Percentiles rank a stretch among this genome's conserved stretches.
phyloP scores from a whole-genome alignment of 1,140 invertebrate species.

The Drosophila truncata region DNA sequence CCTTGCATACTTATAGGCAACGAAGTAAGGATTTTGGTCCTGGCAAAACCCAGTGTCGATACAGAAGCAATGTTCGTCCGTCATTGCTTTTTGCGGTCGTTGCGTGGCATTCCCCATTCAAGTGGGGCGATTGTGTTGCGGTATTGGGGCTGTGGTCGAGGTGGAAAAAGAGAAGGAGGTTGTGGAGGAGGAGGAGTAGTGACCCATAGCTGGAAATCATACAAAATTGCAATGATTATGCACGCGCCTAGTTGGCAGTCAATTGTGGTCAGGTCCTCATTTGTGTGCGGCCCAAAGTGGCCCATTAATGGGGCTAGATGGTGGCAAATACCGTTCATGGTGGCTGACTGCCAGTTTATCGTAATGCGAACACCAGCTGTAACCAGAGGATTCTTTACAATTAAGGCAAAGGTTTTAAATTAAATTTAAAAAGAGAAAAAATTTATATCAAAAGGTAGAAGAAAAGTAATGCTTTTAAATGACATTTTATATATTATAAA shows the following conservation, averaged over 20 bases:
- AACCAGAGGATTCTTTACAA: background rate
- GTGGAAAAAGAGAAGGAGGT: background rate
- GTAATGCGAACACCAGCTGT: constrained; percentile 25
- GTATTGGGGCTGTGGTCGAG: background rate
- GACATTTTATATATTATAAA: too few relatives aligned
- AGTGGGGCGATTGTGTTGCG: constrained; percentile 31
- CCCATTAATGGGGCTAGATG: constrained; percentile 52
- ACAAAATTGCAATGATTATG: constrained; percentile 78
- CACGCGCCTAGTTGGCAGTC: constrained; percentile 74
- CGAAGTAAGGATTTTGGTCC: constrained; percentile 21
- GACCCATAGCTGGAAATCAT: constrained; percentile 56
- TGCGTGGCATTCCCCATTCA: constrained; percentile 57
- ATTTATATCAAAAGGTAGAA: too few relatives aligned
- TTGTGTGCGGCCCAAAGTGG: constrained; percentile 59
- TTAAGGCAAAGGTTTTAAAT: background rate
- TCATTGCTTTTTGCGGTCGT: constrained; percentile 49
- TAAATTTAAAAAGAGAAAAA: background rate
- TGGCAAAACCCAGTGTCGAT: constrained; percentile 30
- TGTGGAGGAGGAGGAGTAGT: background rate
- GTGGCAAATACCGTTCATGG: constrained; percentile 9
- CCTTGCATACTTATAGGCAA: constrained; percentile 66
- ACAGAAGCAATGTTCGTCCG: constrained; percentile 29
- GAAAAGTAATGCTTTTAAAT: too few relatives aligned
- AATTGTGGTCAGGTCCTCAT: constrained; percentile 65
- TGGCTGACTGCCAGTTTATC: constrained; percentile 21